These are phyloP conservation scores for Parapristionchus giblindavisi DNA, from an alignment of 2,888 invertebrate species.

Conservation along the genomic window DNA sequence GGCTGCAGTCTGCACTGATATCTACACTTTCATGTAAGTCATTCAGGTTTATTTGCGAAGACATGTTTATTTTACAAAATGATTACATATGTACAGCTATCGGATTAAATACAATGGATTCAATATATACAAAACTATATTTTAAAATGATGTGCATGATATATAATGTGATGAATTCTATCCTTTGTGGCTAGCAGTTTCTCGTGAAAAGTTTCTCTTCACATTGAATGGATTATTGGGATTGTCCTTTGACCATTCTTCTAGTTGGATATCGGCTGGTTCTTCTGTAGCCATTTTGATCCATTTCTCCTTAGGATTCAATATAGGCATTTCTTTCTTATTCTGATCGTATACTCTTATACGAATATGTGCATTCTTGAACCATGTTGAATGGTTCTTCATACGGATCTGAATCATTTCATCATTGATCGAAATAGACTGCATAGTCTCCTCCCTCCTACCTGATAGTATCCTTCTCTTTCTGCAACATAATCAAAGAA, in stretches of 20 bases:
- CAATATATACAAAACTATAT: too few species aligned
- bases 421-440: too few species aligned
- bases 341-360: conserved; percentile 32
- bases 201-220: conserved; percentile 32
- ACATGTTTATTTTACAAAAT: too few species aligned
- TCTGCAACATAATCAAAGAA: conserved; percentile 51
- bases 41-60: too few species aligned
- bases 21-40: too few species aligned
- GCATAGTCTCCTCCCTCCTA: neutral
- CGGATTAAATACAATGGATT: too few species aligned
- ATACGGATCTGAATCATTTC: conserved; percentile 31
- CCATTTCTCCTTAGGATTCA: conserved; percentile 54
- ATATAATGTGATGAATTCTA: neutral
- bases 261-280: conserved; percentile 27
- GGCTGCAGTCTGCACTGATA: too few species aligned
- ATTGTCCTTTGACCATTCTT: conserved; percentile 36
- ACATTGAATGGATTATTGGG: conserved; percentile 34
- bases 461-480: conserved; percentile 50
- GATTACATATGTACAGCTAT: too few species aligned
- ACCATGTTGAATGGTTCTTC: conserved; percentile 36
- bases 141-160: too few species aligned
- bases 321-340: conserved; percentile 30
- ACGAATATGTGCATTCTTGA: conserved; percentile 14
- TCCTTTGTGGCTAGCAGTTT: neutral
- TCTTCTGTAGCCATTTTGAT: conserved; percentile 40